phyloP scores from a whole-genome alignment of 2,113 vertebrate genomes.

The Prinia subflava region DNA sequence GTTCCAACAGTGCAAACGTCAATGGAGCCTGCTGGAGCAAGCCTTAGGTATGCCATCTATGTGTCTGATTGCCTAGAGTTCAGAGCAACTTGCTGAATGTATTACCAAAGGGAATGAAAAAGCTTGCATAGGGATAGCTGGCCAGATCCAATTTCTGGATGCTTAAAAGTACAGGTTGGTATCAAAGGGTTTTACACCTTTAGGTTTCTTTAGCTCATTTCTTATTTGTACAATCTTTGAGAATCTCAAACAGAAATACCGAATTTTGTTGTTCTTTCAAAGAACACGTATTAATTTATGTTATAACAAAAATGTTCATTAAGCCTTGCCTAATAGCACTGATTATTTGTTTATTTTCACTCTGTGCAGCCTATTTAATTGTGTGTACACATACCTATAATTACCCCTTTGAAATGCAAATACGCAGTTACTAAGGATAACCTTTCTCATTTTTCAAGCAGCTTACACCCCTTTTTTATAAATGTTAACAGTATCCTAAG shows the following conservation, averaged over 20 bases:
- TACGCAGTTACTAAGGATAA: slow-evolving; percentile 51
- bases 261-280: slow-evolving; percentile 31
- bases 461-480: slow-evolving; percentile 17
- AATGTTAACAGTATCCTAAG: background rate
- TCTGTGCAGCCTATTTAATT: slow-evolving; percentile 35
- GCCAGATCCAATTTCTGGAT: slow-evolving; percentile 24
- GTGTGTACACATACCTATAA: slow-evolving; percentile 46
- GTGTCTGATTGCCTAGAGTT: slow-evolving; percentile 60
- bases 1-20: slow-evolving; percentile 61
- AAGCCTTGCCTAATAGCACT: slow-evolving; percentile 32
- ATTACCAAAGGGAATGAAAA: slow-evolving; percentile 58
- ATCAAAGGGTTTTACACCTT: background rate
- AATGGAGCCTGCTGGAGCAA: slow-evolving; percentile 69
- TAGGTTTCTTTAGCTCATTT: background rate
- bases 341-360: slow-evolving; percentile 66
- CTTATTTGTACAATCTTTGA: background rate
- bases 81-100: slow-evolving; percentile 57
- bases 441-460: slow-evolving; percentile 31
- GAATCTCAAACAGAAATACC: background rate
- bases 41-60: slow-evolving; percentile 66
- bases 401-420: slow-evolving; percentile 67
- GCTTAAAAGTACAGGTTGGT: background rate
- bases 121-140: background rate
- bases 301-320: slow-evolving; percentile 47
- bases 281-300: slow-evolving; percentile 24